A percentile compares a stretch with the other conserved stretches of the same genome.
Conservation (phyloP, 1,140 invertebrate genomes). For the Drosophila pectinifera region DNA sequence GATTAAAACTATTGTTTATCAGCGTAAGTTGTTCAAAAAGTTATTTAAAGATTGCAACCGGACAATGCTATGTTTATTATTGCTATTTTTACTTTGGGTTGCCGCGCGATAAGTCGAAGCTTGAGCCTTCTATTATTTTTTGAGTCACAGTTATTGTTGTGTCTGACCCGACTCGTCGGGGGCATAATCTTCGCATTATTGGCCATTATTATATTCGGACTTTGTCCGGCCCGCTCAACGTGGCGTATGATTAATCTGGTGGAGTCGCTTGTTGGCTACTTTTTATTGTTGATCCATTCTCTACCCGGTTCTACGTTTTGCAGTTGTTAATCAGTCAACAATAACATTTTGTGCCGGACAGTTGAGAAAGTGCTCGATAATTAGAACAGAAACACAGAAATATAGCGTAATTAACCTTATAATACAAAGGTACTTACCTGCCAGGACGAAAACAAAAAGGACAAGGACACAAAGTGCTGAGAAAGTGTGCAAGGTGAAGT, state of each 20-base stretch:
- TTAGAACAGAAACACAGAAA: constrained; percentile 14
- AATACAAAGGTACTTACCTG: constrained; percentile 52
- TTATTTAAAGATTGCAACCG: constrained; percentile 34
- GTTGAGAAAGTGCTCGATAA: constrained; percentile 35
- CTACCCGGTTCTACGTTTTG: constrained; percentile 2
- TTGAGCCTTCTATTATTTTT: constrained; percentile 31
- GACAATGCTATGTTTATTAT: constrained; percentile 16
- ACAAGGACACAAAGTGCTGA: constrained; percentile 35
- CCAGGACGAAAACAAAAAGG: constrained; percentile 38
- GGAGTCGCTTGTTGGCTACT: constrained; percentile 7
- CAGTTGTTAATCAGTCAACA: constrained; percentile 52
- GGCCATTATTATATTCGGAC: constrained; percentile 38
- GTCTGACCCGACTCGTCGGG: constrained; percentile 45
- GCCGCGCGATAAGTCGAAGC: constrained; percentile 27
- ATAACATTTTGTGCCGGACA: constrained; percentile 55
- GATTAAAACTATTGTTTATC: constrained; percentile 39
- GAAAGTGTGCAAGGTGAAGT: constrained; percentile 29
- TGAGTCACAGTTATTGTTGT: constrained; percentile 65
- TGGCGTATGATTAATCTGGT: constrained; percentile 54
- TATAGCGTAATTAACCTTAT: not conserved
- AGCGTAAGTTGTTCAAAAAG: not conserved
- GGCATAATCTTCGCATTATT: constrained; percentile 38
- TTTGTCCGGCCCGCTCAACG: constrained; percentile 40
- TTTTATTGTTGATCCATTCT: constrained; percentile 35
- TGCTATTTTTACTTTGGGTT: not conserved